Base-by-base conservation (phyloP, 1,140 invertebrate genomes). In the Thaumatotibia leucotreta region DNA sequence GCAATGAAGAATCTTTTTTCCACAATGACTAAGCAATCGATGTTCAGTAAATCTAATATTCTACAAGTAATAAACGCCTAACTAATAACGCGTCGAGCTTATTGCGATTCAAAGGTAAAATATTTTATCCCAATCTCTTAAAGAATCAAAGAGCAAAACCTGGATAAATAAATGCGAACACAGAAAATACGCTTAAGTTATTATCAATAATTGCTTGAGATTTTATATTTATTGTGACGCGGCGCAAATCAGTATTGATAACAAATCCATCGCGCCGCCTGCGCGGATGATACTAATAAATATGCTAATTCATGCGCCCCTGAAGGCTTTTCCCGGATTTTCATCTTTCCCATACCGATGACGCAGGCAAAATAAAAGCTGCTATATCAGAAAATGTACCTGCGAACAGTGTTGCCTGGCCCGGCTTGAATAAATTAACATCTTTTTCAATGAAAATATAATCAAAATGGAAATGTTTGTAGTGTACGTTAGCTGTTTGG, bases 241-340 rank as follows among this genome's bases (percentile, higher is more conserved):
- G 29, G 31, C 68, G 64, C 72, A 69, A 75, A 65, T 73, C 70
- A 75, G 76, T 79, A 77, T 77, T 74, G 75, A 77, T 77, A 79
- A 73, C 77, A 72, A 70, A 75, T 76, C 69, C 71, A 58, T 68
- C 64, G 65, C 67, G 54, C 58, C 31, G 61, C 67, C 74, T 72
- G 67, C 70, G 71, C 63, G 72, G 79, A 78, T 79, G 75, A 76
- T 76, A 80, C 77, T 81, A 83, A 83, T 83, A 80, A 81, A 80
- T 83, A 83, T 83, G 81, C 77, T 83, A 83, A 83, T 83, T 73
- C 74, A 50, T 67, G 65, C 74, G 72, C 78, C 72, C 76, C 78
- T 75, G 67, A 72, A 73, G 75, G 77, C 81, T 83, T 77, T 77
- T 72, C 77, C 69, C 74, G 79, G 79, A 83, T 83, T 80, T 83